A percentile compares a stretch with the other conserved stretches of the same genome.
phyloP scores from a whole-genome alignment of 2,888 invertebrate genomes.

The Marronus borbonicus region DNA sequence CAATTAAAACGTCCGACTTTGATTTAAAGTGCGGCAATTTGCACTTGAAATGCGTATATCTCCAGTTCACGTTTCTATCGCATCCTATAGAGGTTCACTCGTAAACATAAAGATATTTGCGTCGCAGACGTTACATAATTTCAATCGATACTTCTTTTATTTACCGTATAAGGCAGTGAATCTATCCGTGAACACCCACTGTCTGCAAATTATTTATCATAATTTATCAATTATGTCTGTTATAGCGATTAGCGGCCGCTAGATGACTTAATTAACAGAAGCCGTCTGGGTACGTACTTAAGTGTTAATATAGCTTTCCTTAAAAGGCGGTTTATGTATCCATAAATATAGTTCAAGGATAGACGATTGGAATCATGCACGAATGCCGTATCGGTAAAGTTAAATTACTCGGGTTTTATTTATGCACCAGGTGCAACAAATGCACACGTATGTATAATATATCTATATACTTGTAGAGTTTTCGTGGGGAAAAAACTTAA shows the following conservation, averaged over 20 bases:
- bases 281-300: constrained; percentile 19
- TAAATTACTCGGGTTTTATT: neutral
- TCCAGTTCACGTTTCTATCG: constrained; percentile 1
- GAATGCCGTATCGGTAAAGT: neutral
- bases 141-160: constrained; percentile 28
- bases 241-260: constrained; percentile 36
- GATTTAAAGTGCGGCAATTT: constrained; percentile 27
- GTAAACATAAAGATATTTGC: neutral
- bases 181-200: constrained; percentile 40
- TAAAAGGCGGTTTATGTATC: constrained; percentile 43
- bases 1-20: constrained; percentile 1
- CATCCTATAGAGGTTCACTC: neutral
- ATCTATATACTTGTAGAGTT: no score
- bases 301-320: constrained; percentile 39
- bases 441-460: no score
- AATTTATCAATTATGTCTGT: constrained; percentile 46
- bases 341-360: constrained; percentile 45
- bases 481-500: no score
- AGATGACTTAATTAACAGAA: constrained; percentile 40
- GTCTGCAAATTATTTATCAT: constrained; percentile 40
- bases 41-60: constrained; percentile 14
- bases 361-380: constrained; percentile 17
- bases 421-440: no score
- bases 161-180: constrained; percentile 36
- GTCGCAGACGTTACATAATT: constrained; percentile 17